Evolutionary conservation across 2,888 invertebrate genomes (phyloP), one percentile per base, ranked within the genome.

Genomic region (Meganola albula): DNA sequence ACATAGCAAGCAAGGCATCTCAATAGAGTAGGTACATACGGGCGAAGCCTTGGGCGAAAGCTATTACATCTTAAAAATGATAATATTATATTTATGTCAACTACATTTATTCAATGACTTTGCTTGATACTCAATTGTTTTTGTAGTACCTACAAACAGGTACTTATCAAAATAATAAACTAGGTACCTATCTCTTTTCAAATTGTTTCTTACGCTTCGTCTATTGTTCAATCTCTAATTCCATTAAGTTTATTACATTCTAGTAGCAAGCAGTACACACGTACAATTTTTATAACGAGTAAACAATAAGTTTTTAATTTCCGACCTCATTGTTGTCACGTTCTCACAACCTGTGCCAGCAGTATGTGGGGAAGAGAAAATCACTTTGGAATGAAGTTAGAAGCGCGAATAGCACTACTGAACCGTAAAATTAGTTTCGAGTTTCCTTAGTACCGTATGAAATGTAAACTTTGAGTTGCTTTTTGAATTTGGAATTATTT

Each of bases 341-440:
- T 64, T 53, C 54, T 59, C 54, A 48, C 56, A 63, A 60, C 60
- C 50, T 55, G 61, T 54, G 53, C 61, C 48, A 51, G 46, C 50
- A 51, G 47, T 53, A 39, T 49, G 46, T 59, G 52, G 61, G 42
- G 57, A 59, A 65, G 61, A 70, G 73, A 71, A 79, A 84, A 80
- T 83, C 82, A 83, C 76, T 83, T 83, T 78, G 75, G 74, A 73
- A 75, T 74, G 76, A 76, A 80, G 76, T 80, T 78, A 72, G 68
- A 66, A 62, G 67, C 57, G 71, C 74, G 74, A 77, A 74, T 76
- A 74, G 66, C 73, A 74, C 74, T 79, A 69, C 55, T 78, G 74
- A 72, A 76, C 74, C 80, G 75, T 58, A 74, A 83, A 84, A 84
- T 84, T 82, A 78, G 79, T 76, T 83, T 58, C 60, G 67, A 76